Percentiles rank a stretch among this genome's conserved stretches.
These are phyloP conservation scores for Rotaria magnacalcarata DNA, from an alignment of 2,888 invertebrate species.

Conservation along the genomic window DNA sequence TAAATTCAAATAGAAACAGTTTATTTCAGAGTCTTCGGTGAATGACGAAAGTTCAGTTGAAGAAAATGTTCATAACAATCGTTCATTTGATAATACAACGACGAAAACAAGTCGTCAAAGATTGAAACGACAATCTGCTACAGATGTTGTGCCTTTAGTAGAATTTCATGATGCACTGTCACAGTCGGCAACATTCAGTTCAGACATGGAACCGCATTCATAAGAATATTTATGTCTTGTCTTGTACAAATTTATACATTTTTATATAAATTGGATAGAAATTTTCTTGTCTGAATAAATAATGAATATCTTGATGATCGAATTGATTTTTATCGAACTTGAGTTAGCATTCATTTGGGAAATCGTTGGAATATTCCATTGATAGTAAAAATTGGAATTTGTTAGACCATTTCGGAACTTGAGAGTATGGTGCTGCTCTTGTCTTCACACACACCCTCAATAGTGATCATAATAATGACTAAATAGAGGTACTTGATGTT, in stretches of 20 bases:
- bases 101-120: neutral
- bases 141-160: neutral
- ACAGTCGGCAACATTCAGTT: neutral
- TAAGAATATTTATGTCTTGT: neutral
- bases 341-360: neutral
- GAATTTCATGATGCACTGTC: constrained; percentile 32
- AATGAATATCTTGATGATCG: neutral
- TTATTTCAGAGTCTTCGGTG: neutral
- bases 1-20: neutral
- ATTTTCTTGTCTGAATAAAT: neutral
- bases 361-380: neutral
- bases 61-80: neutral
- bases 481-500: no score
- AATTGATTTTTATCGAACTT: neutral
- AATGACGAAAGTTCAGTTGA: neutral
- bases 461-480: no score
- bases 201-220: neutral
- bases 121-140: neutral
- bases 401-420: no score
- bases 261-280: neutral
- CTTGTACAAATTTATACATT: neutral
- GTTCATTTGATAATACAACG: neutral
- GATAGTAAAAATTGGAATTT: no score
- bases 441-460: no score
- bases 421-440: no score